phyloP scores from a whole-genome alignment of 2,113 vertebrate species.

The Psilopsiagon aymara region DNA sequence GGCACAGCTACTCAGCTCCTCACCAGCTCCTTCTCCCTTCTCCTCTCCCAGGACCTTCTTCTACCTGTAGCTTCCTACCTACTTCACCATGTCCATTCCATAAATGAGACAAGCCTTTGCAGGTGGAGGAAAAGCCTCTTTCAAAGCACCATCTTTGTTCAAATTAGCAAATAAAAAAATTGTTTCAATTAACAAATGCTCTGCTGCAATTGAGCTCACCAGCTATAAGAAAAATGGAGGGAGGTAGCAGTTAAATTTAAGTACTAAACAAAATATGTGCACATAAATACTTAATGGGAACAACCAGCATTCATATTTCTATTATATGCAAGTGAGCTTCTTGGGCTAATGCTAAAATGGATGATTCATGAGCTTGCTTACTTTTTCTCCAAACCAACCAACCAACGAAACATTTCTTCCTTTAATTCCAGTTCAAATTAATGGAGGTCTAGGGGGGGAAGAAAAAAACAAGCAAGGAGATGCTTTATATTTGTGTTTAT shows the following conservation, averaged over 20 bases:
- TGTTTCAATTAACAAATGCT: not conserved
- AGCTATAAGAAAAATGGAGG: not conserved
- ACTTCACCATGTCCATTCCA: not conserved
- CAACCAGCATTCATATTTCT: not conserved
- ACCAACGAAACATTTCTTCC: not conserved
- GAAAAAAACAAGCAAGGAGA: not conserved
- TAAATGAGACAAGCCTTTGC: not conserved
- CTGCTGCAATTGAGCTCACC: not conserved
- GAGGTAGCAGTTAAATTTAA: not conserved
- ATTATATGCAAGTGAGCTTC: not conserved
- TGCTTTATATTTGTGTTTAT: not conserved
- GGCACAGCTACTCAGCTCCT: not conserved
- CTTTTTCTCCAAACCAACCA: not conserved
- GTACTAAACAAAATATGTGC: not conserved
- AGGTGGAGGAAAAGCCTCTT: not conserved
- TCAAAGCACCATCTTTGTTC: not conserved
- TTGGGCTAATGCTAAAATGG: not conserved
- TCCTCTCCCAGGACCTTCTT: not conserved
- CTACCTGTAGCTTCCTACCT: not conserved
- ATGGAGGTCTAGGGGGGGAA: not conserved
- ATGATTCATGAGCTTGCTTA: not conserved
- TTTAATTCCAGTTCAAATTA: not conserved
- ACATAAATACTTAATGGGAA: accelerated
- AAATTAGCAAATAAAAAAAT: not conserved
- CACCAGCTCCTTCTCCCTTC: not conserved